phyloP scores from a whole-genome alignment of 2,113 vertebrate species.

The Ictalurus punctatus region DNA sequence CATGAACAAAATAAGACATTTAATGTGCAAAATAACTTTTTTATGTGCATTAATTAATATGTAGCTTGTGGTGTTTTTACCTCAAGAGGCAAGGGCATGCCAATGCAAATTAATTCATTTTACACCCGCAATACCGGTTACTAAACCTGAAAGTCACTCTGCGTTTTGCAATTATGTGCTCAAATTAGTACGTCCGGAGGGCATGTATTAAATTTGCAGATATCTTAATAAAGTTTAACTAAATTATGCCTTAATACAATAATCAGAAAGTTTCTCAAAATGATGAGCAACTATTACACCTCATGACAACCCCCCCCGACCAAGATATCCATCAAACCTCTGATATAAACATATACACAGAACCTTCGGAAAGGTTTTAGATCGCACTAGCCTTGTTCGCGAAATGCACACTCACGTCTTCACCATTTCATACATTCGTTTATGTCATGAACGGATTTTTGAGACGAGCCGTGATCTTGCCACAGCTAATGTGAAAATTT shows the following conservation, averaged over 20 bases:
- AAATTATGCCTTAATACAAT: neutral
- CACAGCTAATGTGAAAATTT: neutral
- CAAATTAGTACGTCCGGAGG: neutral
- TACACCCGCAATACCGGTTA: neutral
- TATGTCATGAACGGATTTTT: neutral
- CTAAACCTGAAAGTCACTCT: neutral
- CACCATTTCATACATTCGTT: neutral
- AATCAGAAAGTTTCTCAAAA: neutral
- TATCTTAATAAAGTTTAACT: neutral
- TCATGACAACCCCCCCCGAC: neutral
- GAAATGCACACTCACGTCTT: neutral
- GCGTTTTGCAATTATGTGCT: too few relatives aligned
- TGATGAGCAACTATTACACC: neutral
- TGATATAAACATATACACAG: too few relatives aligned
- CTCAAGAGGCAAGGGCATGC: neutral
- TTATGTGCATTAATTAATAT: neutral
- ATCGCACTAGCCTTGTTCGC: neutral
- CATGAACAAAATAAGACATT: neutral
- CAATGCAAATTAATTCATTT: neutral
- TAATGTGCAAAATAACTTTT: neutral
- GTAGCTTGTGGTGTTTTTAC: neutral
- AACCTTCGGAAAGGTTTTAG: neutral
- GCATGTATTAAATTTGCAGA: neutral
- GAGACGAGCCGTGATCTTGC: neutral
- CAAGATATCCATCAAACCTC: neutral